These are phyloP conservation scores for Empidonax traillii DNA, from an alignment of 2,113 vertebrate genomes.

Conservation along the genomic window DNA sequence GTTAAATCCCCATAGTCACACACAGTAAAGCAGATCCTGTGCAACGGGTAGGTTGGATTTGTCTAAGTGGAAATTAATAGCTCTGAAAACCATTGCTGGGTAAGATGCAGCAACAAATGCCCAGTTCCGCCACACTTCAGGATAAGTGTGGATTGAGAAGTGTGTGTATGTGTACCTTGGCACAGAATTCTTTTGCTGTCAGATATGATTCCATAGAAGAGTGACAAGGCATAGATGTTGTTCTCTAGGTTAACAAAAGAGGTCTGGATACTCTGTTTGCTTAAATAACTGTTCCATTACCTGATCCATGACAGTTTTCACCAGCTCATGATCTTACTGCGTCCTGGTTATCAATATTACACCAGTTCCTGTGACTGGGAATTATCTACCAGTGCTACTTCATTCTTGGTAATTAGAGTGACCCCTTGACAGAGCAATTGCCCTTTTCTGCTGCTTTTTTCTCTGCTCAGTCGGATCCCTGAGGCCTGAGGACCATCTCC, in stretches of 20 bases:
- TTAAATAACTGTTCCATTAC: neutral
- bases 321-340: neutral
- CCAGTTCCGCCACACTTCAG: neutral
- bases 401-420: neutral
- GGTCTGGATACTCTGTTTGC: neutral
- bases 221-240: neutral
- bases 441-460: neutral
- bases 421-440: neutral
- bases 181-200: neutral
- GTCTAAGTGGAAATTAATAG: neutral
- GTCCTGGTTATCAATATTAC: neutral
- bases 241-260: neutral
- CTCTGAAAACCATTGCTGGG: neutral
- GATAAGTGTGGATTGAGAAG: neutral
- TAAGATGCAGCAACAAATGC: neutral
- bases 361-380: neutral
- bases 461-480: neutral
- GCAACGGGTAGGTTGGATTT: neutral
- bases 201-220: neutral
- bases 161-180: neutral
- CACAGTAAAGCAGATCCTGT: neutral
- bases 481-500: neutral
- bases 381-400: neutral
- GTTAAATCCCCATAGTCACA: neutral
- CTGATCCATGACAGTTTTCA: neutral